Base-by-base conservation (phyloP, 2,888 invertebrate species). In the Pegoplata infirma region DNA sequence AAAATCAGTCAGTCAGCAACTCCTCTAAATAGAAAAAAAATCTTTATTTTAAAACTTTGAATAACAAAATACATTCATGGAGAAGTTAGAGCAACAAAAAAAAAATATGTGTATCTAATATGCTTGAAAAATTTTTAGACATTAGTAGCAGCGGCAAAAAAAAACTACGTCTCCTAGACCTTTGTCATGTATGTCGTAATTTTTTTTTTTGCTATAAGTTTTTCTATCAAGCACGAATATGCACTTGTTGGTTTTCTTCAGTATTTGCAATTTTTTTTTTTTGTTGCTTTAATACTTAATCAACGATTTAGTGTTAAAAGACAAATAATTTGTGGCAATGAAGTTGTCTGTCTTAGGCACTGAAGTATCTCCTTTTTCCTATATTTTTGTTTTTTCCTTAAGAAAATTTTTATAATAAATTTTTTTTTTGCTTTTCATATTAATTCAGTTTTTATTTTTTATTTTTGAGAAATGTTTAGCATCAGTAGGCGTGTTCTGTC, bases 301-400 rank as follows among this genome's bases (percentile, higher is more conserved):
- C 75, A 79, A 79, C 79, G 71, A 63, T 75, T 79, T 75, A 71
- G 66, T 63, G 56, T 75, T 67, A 67, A 75, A 79, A 71, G 75
- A 72, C 79, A 79, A 75, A 75, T 79, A 79, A 75, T 79, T 79
- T 72, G 67, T 71, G 66, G 61, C 71, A 79, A 75, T 75, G 71
- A 51, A 58, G 67, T 56, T 66, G 56, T 72, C 40, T 46, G 25
- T 61, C 23, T 17, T 71, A 47, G 23, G 5, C 56, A 47, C 36
- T 25, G 61, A 40, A 69, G 75, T 44, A 63, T 69, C 68, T 68
- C 21, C 75, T 53, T 56, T 55, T 21, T 5, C 6, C 12, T 23
- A 40, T 40, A 32, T n/a, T 16, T 55, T 23, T 40, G 21, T 40
- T 32, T 14, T 16, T 32, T 10, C 59, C 53, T n/a, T 74, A 51